Evolutionary conservation across 2,797 vertebrate species (phyloP).

Genomic region (Chaetophractus vellerosus): DNA sequence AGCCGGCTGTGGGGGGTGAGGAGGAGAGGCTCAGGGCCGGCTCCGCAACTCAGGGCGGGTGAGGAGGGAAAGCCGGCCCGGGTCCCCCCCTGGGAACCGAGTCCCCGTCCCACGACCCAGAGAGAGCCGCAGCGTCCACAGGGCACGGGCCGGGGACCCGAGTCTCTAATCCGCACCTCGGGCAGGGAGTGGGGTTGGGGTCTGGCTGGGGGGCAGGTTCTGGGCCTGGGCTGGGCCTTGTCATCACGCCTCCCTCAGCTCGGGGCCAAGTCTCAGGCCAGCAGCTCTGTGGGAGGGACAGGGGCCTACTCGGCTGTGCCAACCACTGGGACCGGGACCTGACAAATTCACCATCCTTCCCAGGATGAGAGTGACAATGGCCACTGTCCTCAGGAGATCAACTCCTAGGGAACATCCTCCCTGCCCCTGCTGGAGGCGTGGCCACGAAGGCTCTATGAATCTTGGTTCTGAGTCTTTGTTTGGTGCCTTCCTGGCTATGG

Average conservation of each 20-base stretch:
- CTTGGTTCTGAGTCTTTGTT: not conserved
- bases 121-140: not conserved
- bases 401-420: not conserved
- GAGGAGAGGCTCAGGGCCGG: fast-evolving
- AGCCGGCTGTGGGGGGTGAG: slow-evolving; percentile 79
- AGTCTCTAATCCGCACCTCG: not conserved
- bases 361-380: not conserved
- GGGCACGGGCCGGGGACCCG: no score
- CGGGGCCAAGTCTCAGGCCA: no score
- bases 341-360: not conserved
- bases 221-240: not conserved
- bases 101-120: not conserved
- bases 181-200: fast-evolving
- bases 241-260: not conserved
- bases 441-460: not conserved
- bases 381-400: not conserved
- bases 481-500: not conserved
- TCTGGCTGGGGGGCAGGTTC: fast-evolving
- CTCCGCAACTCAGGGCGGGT: not conserved
- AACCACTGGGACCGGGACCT: no score
- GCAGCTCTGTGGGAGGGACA: no score
- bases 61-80: no score
- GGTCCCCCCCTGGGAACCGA: not conserved
- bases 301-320: not conserved
- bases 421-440: fast-evolving